phyloP scores from a whole-genome alignment of 1,140 invertebrate species.

The Drosophila chauvacae region DNA sequence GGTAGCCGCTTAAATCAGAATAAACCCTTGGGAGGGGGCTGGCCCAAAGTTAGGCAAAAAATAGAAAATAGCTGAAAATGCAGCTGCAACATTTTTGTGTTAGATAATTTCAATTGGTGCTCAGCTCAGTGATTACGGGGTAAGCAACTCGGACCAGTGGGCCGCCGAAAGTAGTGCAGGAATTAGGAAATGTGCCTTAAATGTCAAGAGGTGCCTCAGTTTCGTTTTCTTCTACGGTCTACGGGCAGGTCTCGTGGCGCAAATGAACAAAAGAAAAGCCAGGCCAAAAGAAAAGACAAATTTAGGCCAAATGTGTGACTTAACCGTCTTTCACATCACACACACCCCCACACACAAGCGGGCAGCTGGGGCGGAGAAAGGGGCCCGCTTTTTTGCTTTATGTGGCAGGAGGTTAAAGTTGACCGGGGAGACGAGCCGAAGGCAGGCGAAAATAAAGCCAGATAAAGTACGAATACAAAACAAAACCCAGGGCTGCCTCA shows the following conservation, averaged over 20 bases:
- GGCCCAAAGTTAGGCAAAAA: constrained; percentile 1
- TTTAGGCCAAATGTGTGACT: constrained; percentile 82
- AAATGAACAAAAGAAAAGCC: constrained; percentile 77
- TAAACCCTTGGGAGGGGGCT: constrained; percentile 46
- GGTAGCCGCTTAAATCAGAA: constrained; percentile 47
- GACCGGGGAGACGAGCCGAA: constrained; percentile 61
- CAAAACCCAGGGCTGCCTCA: constrained; percentile 49
- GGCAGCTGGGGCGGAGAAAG: constrained; percentile 26
- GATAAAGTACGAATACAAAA: constrained; percentile 26
- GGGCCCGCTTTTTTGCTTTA: constrained; percentile 64
- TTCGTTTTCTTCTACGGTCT: constrained; percentile 58
- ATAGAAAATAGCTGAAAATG: constrained; percentile 20
- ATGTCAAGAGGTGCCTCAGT: constrained; percentile 79
- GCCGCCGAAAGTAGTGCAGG: constrained; percentile 70
- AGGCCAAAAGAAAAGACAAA: constrained; percentile 72
- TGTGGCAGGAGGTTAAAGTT: constrained; percentile 80
- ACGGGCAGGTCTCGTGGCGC: constrained; percentile 64
- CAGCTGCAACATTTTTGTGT: constrained; percentile 66
- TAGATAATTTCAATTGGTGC: constrained; percentile 67
- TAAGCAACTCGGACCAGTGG: constrained; percentile 43
- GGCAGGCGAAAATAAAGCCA: constrained; percentile 23
- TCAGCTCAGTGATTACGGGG: constrained; percentile 43
- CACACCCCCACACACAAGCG: constrained; percentile 26
- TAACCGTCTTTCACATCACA: constrained; percentile 79
- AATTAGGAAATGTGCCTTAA: constrained; percentile 76